Percentiles rank a stretch among this genome's conserved stretches.
phyloP scores from a whole-genome alignment of 2,113 vertebrate species.

The Lasiurus cinereus region DNA sequence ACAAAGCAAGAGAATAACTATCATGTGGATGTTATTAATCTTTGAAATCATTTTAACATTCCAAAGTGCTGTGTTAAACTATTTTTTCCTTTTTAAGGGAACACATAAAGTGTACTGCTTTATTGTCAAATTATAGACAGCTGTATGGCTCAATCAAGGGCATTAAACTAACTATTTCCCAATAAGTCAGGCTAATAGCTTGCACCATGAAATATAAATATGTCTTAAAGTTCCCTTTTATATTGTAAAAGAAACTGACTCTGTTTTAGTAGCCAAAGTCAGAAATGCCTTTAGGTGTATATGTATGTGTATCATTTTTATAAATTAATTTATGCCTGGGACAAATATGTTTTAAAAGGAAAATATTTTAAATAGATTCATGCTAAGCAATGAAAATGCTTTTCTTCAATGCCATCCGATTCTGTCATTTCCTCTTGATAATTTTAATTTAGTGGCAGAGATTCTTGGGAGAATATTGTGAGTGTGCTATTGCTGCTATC shows the following conservation, averaged over 20 bases:
- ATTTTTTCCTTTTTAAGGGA: conserved; percentile 39
- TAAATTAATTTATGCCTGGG: neutral
- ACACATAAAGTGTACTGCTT: neutral
- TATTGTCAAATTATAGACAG: conserved; percentile 68
- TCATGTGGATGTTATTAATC: conserved; percentile 70
- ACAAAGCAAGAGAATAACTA: conserved; percentile 55
- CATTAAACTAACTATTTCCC: conserved; percentile 61
- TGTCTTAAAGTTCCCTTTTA: neutral
- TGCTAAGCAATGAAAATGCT: neutral
- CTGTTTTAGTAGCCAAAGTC: neutral
- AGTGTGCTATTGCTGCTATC: neutral
- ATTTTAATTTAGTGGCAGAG: neutral
- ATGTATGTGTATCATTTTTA: neutral
- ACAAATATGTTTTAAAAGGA: neutral
- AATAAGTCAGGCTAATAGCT: conserved; percentile 46
- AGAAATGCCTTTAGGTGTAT: neutral
- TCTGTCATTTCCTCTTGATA: conserved; percentile 13
- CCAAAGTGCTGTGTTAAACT: conserved; percentile 59
- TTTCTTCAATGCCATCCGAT: neutral
- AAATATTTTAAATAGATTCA: neutral
- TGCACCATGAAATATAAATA: conserved; percentile 26
- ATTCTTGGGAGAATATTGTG: neutral
- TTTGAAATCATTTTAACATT: conserved; percentile 78
- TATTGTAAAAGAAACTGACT: neutral
- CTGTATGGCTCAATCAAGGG: neutral